These are phyloP conservation scores for Zenarchopterus dispar DNA, from an alignment of 2,797 vertebrate species.

Conservation along the genomic window DNA sequence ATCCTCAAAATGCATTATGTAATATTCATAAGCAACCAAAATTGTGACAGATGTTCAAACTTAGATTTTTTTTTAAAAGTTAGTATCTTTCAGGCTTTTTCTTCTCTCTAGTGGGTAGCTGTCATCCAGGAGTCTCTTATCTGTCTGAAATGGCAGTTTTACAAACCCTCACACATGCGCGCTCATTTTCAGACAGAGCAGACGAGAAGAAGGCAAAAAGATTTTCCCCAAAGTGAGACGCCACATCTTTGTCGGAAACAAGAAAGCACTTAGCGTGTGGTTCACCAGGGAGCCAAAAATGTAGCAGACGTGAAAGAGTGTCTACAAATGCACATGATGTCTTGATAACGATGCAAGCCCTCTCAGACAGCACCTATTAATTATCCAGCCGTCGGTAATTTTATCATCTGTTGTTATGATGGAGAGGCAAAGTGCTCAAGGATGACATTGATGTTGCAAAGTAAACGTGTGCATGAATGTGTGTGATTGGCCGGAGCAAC, in stretches of 20 bases:
- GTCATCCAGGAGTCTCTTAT: constrained; percentile 39
- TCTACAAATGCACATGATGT: neutral
- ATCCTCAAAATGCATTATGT: neutral
- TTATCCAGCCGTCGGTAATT: neutral
- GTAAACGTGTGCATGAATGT: neutral
- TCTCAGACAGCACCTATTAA: neutral
- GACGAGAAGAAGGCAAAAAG: constrained; percentile 13
- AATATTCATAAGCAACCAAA: neutral
- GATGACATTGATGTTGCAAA: neutral
- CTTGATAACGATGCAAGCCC: neutral
- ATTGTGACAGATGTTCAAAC: neutral
- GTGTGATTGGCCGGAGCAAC: neutral
- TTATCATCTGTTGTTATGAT: neutral
- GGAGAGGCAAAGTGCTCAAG: neutral
- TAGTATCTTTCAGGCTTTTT: constrained; percentile 18
- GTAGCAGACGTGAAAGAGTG: neutral
- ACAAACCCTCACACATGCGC: neutral
- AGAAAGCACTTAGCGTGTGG: constrained; percentile 17
- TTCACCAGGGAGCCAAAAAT: constrained; percentile 11
- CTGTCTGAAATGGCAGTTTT: constrained; percentile 31
- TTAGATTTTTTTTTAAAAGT: constrained; percentile 7
- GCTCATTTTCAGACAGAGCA: constrained; percentile 7
- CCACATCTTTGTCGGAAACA: constrained; percentile 38
- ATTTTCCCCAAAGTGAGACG: constrained; percentile 43
- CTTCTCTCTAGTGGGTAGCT: constrained; percentile 30